Conservation (phyloP, 2,888 invertebrate species). For the Melipona beecheii region DNA sequence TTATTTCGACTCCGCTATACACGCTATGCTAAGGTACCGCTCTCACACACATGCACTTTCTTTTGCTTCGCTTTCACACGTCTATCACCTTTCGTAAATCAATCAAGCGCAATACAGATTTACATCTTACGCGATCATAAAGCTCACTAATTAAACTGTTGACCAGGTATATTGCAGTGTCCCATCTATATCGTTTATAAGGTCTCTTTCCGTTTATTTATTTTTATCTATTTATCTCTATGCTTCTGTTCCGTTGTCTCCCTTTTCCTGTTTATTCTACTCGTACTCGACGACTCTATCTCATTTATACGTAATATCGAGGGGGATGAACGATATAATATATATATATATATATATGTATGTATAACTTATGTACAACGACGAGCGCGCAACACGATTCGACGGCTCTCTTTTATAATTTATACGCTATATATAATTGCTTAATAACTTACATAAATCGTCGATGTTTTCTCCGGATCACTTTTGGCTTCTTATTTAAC, state of each 20-base stretch:
- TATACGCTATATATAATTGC: slow-evolving; percentile 71
- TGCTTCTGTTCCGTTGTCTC: not conserved
- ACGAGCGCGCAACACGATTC: slow-evolving; percentile 26
- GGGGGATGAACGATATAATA: slow-evolving; percentile 44
- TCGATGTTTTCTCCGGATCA: slow-evolving; percentile 59
- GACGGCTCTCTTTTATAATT: slow-evolving; percentile 68
- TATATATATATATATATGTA: slow-evolving; percentile 24
- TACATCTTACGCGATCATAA: slow-evolving; percentile 79
- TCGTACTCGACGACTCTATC: slow-evolving; percentile 70
- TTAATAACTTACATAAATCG: slow-evolving; percentile 79
- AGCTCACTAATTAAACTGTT: slow-evolving; percentile 81
- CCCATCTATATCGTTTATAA: slow-evolving; percentile 78
- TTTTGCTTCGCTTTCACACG: slow-evolving; percentile 53
- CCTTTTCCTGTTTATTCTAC: slow-evolving; percentile 56
- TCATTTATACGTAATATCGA: slow-evolving; percentile 61
- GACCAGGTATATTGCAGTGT: slow-evolving; percentile 84
- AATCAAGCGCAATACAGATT: slow-evolving; percentile 61
- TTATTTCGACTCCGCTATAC: slow-evolving; percentile 82
- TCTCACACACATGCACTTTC: slow-evolving; percentile 48
- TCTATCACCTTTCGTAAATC: slow-evolving; percentile 66
- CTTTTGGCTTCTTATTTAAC: slow-evolving; percentile 52
- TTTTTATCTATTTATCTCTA: not conserved
- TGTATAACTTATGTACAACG: slow-evolving; percentile 64
- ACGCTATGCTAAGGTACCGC: slow-evolving; percentile 69
- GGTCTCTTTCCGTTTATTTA: slow-evolving; percentile 24